Evolutionary conservation across 2,113 vertebrate genomes (phyloP), one percentile per base, ranked within the genome.

Genomic region (Pluvialis apricaria): DNA sequence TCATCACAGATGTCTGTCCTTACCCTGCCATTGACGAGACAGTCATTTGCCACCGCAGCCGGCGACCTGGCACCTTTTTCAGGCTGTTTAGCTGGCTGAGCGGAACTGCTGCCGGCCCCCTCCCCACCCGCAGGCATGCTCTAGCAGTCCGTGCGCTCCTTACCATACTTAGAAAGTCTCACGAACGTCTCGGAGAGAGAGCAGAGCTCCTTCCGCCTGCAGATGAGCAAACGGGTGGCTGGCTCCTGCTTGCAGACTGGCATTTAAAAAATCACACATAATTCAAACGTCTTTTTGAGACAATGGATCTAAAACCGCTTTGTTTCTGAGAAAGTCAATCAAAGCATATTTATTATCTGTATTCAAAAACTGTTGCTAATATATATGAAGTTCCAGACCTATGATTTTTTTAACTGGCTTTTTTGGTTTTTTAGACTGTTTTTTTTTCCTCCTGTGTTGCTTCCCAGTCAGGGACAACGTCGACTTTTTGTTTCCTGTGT

Each of bases 401-500:
- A 2, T 66, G 15, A 38, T 68, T 76, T 86, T 88, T 88, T 75
- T 61, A 75, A 71, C 20, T 57, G 45, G 4, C 5, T 52, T 32
- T 52, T 60, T 29, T 69, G 69, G 69, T 62, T 75, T 55, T 60
- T 31, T 26, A 31, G 5, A 11, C 10, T 10, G 36, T 57, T 66
- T 70, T 55, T 29, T 14, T n/a, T 32, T 9, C 0, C 10, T 57
- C 14, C 21, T 61, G 34, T 0, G 0, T 28, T 71, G 49, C 70
- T 91, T 91, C 29, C 58, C 66, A 26, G n/a, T 51, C 68, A 77
- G 45, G 49, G 79, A 36, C 61, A 77, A 57, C 28, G 36, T 82
- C 45, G 34, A 75, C 26, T 88, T 93, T 95, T 62, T 86, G 66
- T 88, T 94, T 88, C 90, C 88, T 88, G 38, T 60, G 60, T 55